Evolutionary conservation across 2,888 invertebrate genomes (phyloP).

Genomic region (Brachylomia viminalis): DNA sequence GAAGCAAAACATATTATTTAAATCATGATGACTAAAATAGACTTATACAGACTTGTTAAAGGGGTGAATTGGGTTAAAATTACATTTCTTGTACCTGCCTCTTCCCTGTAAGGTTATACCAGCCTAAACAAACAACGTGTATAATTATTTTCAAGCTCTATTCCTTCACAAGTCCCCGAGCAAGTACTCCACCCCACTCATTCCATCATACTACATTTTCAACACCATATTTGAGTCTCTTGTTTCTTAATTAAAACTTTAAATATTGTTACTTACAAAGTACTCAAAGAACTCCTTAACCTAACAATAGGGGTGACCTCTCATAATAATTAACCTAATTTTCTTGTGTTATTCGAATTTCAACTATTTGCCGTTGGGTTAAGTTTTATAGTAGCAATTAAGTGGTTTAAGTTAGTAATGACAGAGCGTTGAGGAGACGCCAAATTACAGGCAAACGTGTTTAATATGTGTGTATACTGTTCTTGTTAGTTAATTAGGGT

Average conservation of each 20-base stretch:
- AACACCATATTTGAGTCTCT: conserved; percentile 31
- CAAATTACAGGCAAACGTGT: conserved; percentile 67
- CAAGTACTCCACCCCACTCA: conserved; percentile 4
- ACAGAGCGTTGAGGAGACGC: conserved; percentile 64
- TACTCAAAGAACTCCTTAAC: conserved; percentile 45
- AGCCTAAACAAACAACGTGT: conserved; percentile 15
- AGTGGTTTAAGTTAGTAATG: conserved; percentile 65
- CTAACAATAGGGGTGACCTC: conserved; percentile 56
- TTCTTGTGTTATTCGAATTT: conserved; percentile 54
- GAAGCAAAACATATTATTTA: not conserved
- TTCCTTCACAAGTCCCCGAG: not conserved
- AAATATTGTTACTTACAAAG: conserved; percentile 53
- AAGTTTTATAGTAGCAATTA: conserved; percentile 67
- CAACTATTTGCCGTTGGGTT: conserved; percentile 58
- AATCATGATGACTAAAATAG: not conserved
- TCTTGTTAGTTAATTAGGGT: conserved; percentile 42
- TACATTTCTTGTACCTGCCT: not conserved
- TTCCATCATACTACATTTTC: conserved; percentile 39
- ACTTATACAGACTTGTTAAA: not conserved
- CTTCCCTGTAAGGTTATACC: not conserved
- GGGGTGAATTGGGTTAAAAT: conserved; percentile 3
- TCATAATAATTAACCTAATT: conserved; percentile 65
- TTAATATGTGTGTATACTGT: conserved; percentile 55
- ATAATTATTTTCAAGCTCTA: conserved; percentile 18
- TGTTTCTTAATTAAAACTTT: conserved; percentile 58